Base-by-base conservation (phyloP, 2,888 invertebrate species). In the Marasmarcha lunaedactyla region DNA sequence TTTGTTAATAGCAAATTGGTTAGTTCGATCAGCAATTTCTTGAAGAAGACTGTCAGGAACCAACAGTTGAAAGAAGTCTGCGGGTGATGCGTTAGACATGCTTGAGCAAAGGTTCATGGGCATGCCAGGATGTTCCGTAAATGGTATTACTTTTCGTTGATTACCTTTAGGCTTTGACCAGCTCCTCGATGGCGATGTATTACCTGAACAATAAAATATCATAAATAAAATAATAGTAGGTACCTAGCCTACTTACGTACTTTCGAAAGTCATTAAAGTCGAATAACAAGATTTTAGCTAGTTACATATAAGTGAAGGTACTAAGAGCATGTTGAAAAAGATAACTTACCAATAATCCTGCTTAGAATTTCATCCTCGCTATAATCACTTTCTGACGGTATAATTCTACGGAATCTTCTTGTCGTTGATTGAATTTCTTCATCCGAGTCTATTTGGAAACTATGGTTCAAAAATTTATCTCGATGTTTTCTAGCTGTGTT, bases 11-110 rank as follows among this genome's bases (percentile, higher is more conserved):
- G 42, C 46, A 38, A 46, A 49, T 1, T n/a, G 5, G 38, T 51
- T 50, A 27, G 47, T 49, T n/a, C 33, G 5, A 14, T 47, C 39
- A n/a, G 34, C 46, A 14, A 48, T 46, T 42, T 43, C 35, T 33
- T 46, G 10, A 15, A 48, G 47, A 40, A 50, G 10, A 12, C 37
- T 37, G 33, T 50, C 48, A 15, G 44, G 9, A 26, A 48, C 42
- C 42, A 39, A n/a, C n/a, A n/a, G n/a, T n/a, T n/a, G n/a, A n/a
- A n/a, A n/a, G n/a, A n/a, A n/a, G n/a, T n/a, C n/a, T n/a, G n/a
- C n/a, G n/a, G 46, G 41, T 14, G 33, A 36, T 35, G 38, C 41
- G 27, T 42, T 35, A 36, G 20, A 27, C 46, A 42, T 46, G 9
- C 36, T 5, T 7, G 12, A 15, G 34, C 41, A 34, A 15, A 45